Percentiles rank a stretch among this genome's conserved stretches.
These are phyloP conservation scores for Chitala chitala DNA, from an alignment of 2,113 vertebrate species.

Conservation along the genomic window DNA sequence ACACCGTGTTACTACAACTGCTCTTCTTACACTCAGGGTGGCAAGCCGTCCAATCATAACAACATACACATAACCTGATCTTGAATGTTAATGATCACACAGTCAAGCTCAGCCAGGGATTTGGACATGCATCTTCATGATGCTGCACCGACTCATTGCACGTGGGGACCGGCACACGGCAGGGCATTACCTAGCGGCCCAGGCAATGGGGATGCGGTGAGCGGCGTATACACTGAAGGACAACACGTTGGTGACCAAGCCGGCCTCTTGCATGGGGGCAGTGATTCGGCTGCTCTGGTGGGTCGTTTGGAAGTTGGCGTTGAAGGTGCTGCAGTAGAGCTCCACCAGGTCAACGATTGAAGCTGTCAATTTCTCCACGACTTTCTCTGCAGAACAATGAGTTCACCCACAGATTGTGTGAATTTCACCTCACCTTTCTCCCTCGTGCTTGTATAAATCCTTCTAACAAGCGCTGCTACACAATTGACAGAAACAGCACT, in stretches of 20 bases:
- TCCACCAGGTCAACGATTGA: constrained; percentile 89
- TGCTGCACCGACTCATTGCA: too few species aligned
- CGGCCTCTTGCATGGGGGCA: constrained; percentile 69
- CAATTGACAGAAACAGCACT: too few species aligned
- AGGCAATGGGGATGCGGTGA: constrained; percentile 89
- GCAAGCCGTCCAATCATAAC: too few species aligned
- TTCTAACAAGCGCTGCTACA: too few species aligned
- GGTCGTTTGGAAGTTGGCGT: constrained; percentile 83
- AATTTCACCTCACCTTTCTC: neutral
- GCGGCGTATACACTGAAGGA: constrained; percentile 83
- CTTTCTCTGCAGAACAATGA: constrained; percentile 60
- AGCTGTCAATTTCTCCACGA: constrained; percentile 82
- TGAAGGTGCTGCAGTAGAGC: constrained; percentile 90
- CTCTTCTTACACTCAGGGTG: too few species aligned
- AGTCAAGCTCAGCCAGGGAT: too few species aligned
- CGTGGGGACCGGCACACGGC: neutral
- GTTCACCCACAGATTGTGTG: constrained; percentile 1
- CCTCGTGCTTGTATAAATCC: too few species aligned
- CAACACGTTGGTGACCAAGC: constrained; percentile 69
- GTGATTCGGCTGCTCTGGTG: constrained; percentile 59
- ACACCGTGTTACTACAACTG: too few species aligned
- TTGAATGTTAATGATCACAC: too few species aligned
- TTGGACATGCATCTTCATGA: too few species aligned
- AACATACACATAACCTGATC: too few species aligned
- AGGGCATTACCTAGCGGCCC: constrained; percentile 79